These are phyloP conservation scores for Decapterus maruadsi DNA, from an alignment of 2,797 vertebrate genomes.

Conservation along the genomic window DNA sequence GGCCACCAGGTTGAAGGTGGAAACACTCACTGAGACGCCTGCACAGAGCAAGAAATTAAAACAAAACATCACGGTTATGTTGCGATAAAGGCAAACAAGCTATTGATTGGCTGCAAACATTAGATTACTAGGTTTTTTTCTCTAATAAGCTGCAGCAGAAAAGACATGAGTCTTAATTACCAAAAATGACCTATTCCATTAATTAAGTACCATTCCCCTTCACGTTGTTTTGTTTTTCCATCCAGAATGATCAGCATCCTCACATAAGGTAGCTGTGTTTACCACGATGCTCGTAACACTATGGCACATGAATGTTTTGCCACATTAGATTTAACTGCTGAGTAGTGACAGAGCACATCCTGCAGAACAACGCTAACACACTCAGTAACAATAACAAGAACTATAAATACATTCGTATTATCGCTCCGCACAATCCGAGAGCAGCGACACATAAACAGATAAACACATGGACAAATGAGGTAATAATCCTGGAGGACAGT, in stretches of 20 bases:
- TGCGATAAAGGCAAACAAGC: too few species aligned
- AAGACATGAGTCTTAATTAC: background rate
- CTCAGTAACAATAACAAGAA: constrained; percentile 34
- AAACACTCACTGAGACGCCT: constrained; percentile 97
- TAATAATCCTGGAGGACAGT: constrained; percentile 30
- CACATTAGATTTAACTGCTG: constrained; percentile 46
- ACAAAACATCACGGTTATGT: too few species aligned
- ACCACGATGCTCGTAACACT: background rate
- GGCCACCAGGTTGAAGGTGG: constrained; percentile 97
- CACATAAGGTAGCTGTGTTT: background rate
- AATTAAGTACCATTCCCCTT: background rate
- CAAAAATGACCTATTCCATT: background rate
- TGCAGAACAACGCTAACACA: constrained; percentile 30
- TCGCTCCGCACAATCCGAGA: constrained; percentile 25
- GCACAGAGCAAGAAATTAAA: constrained; percentile 1
- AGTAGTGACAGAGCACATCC: constrained; percentile 37
- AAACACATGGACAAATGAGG: constrained; percentile 57
- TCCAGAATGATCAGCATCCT: constrained; percentile 18
- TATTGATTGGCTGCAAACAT: too few species aligned
- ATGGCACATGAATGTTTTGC: constrained; percentile 34
- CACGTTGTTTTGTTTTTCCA: background rate
- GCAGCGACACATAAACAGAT: constrained; percentile 51
- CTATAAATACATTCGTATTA: constrained; percentile 74
- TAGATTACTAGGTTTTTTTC: too few species aligned
- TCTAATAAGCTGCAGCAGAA: background rate